phyloP scores from a whole-genome alignment of 2,797 vertebrate genomes.

The Ctenosaura bakeri region DNA sequence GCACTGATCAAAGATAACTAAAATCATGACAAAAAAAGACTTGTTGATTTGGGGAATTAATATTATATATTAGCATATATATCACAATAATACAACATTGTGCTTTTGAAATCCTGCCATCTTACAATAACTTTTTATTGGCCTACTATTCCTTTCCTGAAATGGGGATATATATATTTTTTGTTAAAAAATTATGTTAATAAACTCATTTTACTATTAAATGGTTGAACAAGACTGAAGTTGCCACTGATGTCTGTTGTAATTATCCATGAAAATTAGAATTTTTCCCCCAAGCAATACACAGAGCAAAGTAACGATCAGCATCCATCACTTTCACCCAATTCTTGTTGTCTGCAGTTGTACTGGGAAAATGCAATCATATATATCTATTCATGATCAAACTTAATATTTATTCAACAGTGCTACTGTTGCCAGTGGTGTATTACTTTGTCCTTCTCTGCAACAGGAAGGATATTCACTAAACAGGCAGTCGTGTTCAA shows the following conservation, averaged over 20 bases:
- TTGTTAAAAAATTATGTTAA: background rate
- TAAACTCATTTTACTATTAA: background rate
- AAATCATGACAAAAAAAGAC: background rate
- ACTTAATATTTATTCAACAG: slow-evolving; percentile 1
- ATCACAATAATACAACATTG: background rate
- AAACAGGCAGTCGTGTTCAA: background rate
- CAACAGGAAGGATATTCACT: background rate
- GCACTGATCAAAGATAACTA: background rate
- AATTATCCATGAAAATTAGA: background rate
- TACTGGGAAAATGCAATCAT: slow-evolving; percentile 13
- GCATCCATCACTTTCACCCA: slow-evolving; percentile 3
- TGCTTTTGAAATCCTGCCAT: background rate
- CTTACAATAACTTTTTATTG: background rate
- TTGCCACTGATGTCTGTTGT: background rate
- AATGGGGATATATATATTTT: too few species aligned
- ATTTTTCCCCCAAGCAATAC: background rate
- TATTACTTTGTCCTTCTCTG: background rate
- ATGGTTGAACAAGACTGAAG: background rate
- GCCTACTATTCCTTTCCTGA: background rate
- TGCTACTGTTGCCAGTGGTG: background rate
- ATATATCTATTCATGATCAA: background rate
- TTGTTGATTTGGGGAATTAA: background rate
- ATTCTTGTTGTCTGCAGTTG: background rate
- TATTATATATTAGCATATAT: background rate
- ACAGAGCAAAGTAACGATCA: background rate